Conservation (phyloP, 2,888 invertebrate genomes). For the Leucophenga montana region DNA sequence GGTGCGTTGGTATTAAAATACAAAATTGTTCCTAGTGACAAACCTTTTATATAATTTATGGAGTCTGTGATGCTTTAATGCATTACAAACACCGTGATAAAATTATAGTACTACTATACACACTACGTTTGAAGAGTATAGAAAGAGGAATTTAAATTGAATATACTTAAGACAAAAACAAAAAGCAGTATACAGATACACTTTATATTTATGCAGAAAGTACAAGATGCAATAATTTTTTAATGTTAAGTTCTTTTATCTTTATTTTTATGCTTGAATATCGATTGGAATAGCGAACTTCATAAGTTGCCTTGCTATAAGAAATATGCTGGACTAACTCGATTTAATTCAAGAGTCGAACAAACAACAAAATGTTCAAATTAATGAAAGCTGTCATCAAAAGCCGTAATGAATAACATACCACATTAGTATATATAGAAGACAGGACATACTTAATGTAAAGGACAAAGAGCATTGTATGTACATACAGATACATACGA, state of each 20-base stretch:
- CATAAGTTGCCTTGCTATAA: no score
- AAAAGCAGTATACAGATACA: not conserved
- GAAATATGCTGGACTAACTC: not conserved
- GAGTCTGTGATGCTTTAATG: no score
- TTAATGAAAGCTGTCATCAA: conserved; percentile 18
- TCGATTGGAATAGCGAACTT: no score
- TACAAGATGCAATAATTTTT: conserved; percentile 16
- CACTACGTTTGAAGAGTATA: no score
- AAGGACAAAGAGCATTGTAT: not conserved
- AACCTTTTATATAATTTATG: no score
- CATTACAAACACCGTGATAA: no score
- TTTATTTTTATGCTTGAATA: not conserved
- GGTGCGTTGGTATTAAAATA: no score
- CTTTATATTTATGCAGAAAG: not conserved
- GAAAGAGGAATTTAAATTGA: no score
- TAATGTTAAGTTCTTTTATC: no score
- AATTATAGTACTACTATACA: no score
- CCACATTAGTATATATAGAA: no score
- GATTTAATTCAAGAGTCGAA: not conserved
- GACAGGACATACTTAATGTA: not conserved
- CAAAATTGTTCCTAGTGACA: no score
- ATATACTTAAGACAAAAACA: not conserved
- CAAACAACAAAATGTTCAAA: conserved; percentile 14
- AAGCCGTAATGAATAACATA: not conserved
- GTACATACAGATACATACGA: not conserved